Conservation (phyloP, 2,797 vertebrate genomes). For the Catamblyrhynchus diadema region DNA sequence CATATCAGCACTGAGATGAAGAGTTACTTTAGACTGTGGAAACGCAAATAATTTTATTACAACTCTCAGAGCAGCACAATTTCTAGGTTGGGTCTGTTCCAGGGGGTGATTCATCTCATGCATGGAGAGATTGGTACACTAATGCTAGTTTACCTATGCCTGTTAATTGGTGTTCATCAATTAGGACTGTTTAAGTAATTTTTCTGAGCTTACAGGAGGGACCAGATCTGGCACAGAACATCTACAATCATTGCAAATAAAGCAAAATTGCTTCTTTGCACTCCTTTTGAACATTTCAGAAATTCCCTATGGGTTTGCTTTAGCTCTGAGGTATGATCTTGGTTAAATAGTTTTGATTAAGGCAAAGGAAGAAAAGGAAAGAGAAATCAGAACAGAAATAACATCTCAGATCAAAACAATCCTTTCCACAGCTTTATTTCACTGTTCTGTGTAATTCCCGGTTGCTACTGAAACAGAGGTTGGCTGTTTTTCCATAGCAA, state of each 20-base stretch:
- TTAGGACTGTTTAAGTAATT: neutral
- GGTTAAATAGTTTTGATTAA: conserved; percentile 8
- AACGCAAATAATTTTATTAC: neutral
- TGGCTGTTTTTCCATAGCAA: neutral
- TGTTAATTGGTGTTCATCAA: neutral
- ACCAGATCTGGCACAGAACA: neutral
- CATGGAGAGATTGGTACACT: neutral
- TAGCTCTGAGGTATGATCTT: neutral
- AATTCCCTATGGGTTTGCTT: neutral
- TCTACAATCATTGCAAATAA: neutral
- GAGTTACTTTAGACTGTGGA: neutral
- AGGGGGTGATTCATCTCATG: neutral
- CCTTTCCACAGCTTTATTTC: neutral
- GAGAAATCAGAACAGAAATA: conserved; percentile 6
- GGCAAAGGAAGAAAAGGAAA: neutral
- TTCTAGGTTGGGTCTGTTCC: neutral
- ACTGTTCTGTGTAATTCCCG: neutral
- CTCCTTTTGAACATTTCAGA: neutral
- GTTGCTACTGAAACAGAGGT: neutral
- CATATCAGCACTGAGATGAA: neutral
- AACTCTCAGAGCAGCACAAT: neutral
- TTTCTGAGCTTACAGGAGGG: neutral
- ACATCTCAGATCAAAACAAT: neutral
- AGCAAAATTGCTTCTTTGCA: neutral
- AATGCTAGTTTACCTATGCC: neutral